Evolutionary conservation across 2,797 vertebrate genomes (phyloP), one percentile per base, ranked within the genome.

Genomic region (Cyclura pinguis): DNA sequence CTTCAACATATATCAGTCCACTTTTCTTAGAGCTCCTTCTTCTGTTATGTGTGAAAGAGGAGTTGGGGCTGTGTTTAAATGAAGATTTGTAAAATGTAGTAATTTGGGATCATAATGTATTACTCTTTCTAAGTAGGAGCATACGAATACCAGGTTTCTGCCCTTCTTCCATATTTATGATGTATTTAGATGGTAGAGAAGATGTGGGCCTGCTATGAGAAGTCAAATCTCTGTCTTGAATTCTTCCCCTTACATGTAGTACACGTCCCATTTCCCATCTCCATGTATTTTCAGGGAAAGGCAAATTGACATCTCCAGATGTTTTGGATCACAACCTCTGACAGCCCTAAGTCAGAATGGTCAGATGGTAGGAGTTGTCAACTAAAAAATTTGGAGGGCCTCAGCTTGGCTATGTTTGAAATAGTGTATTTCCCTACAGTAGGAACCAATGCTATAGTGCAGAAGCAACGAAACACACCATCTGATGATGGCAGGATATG

Each of bases 31-130:
- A 32, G 32, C 50, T 84, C 22, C 22, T 77, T 64, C 35, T 83
- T 27, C 42, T 84, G 8, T 64, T 89, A 62, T 77, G 10, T 84
- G 10, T 64, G 81, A 64, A 50, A 77, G 42, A 42, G 69, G 38
- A 72, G 47, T 35, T 14, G 50, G 42, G 32, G 29, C 22, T 89
- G 24, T 29, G 57, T 76, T 27, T 89, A 76, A 77, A 77, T 8
- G 59, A 89, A 84, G 12, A 57, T 82, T 82, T 88, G 55, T 76
- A 64, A 84, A 76, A 76, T 50, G 10, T 35, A 57, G 16, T 42
- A 24, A 82, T 69, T 88, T 81, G 9, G 47, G 74, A 27, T 59
- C 16, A 18, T 83, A 57, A 88, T 57, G 57, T 82, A 32, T 24
- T 88, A 47, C 4, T 1, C 18, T 59, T 1, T 83, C 52, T 27